A percentile compares a stretch with the other conserved stretches of the same genome.
Conservation (phyloP, 1,140 invertebrate genomes). For the Teleogryllus occipitalis region DNA sequence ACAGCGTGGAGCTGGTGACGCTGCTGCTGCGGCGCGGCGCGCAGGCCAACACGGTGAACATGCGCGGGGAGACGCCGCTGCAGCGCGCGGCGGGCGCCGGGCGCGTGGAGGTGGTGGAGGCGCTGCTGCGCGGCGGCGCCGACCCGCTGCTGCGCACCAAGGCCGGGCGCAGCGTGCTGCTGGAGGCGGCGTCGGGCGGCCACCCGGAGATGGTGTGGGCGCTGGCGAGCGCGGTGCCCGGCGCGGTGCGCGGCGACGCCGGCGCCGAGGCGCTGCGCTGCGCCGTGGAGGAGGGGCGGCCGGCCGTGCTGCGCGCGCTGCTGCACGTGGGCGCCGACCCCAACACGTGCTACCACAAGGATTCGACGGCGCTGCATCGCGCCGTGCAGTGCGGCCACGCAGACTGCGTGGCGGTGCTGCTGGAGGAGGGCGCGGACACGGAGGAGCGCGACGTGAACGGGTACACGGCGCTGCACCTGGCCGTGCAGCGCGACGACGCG, state of each 20-base stretch:
- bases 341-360: not conserved
- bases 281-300: not conserved
- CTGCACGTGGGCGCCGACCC: not conserved
- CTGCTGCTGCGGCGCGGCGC: not conserved
- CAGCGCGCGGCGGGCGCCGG: not conserved
- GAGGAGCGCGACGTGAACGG: conserved; percentile 28
- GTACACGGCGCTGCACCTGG: conserved; percentile 52
- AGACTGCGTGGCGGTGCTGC: conserved; percentile 37
- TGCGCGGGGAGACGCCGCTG: not conserved
- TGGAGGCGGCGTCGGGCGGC: not conserved
- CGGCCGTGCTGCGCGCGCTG: not conserved
- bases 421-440: conserved; percentile 31
- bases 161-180: not conserved
- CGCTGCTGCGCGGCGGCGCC: not conserved
- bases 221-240: not conserved
- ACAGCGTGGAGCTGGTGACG: not conserved
- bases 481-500: conserved; percentile 45
- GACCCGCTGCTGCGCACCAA: not conserved
- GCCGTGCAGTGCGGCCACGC: conserved; percentile 45
- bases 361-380: conserved; percentile 38
- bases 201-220: not conserved
- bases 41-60: not conserved
- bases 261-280: not conserved
- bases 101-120: not conserved
- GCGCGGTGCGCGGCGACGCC: not conserved